Evolutionary conservation across 2,113 vertebrate genomes (phyloP).

Genomic region (Tympanuchus pallidicinctus): DNA sequence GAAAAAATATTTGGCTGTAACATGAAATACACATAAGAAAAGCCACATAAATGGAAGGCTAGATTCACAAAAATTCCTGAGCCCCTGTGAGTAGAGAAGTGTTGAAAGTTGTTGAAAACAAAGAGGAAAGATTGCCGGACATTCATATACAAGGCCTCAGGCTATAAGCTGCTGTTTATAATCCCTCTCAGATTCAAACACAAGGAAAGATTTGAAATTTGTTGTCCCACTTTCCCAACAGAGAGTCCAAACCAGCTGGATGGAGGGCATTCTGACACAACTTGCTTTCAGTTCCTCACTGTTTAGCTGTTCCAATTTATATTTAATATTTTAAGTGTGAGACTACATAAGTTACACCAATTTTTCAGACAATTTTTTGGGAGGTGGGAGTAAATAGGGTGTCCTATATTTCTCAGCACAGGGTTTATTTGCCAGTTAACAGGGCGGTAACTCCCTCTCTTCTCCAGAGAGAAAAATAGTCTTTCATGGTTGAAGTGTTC

Average conservation of each 20-base stretch:
- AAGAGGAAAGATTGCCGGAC: not conserved
- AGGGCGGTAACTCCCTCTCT: not conserved
- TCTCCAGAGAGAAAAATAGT: not conserved
- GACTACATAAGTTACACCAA: not conserved
- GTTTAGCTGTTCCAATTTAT: not conserved
- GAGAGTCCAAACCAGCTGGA: not conserved
- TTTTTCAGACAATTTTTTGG: not conserved
- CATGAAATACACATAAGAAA: not conserved
- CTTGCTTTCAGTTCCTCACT: not conserved
- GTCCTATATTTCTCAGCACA: not conserved
- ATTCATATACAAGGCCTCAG: not conserved
- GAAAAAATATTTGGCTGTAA: not conserved
- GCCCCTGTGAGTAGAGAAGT: not conserved
- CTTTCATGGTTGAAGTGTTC: not conserved
- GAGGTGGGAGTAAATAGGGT: not conserved
- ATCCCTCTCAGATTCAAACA: not conserved
- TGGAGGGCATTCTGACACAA: not conserved
- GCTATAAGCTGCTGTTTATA: not conserved
- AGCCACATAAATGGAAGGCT: not conserved
- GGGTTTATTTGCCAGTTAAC: not conserved
- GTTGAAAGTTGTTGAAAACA: not conserved
- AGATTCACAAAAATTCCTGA: not conserved
- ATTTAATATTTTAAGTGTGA: not conserved
- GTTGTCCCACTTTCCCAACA: not conserved
- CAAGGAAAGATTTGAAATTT: not conserved